Evolutionary conservation across 1,140 invertebrate species (phyloP), one percentile per base, ranked within the genome.

Genomic region (Meloidogyne exigua): DNA sequence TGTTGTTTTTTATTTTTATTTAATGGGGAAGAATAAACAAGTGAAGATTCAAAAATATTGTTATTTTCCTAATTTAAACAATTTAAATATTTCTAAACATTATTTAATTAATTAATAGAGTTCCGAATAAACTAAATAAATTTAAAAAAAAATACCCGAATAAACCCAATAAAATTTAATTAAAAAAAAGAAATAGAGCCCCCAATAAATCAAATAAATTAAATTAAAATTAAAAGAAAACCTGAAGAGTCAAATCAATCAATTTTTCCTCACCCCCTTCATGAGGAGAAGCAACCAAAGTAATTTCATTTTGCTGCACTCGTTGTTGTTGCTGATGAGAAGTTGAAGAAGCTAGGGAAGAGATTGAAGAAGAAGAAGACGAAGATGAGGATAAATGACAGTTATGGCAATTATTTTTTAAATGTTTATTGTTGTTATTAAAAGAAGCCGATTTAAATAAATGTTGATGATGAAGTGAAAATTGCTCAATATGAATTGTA

Each of bases 301-400:
- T 70, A 2, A 26, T 23, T 42, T 70, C 68, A 15, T 15, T 70
- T 44, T 70, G 68, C n/a, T n/a, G n/a, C n/a, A 18, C 42, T 39
- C 1, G 68, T n/a, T 42, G 32, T 70, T 28, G 32, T 69, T 23
- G n/a, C 32, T 26, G 28, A 23, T 13, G 11, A 36, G 39, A 13
- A 42, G 39, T 32, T 32, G 28, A 32, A 32, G 28, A 32, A 32
- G 28, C n/a, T n/a, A 32, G 7, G 7, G 28, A 32, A 32, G 13
- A 49, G 2, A 18, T 18, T 49, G 15, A 49, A 15, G 68, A 70
- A n/a, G 32, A 70, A n/a, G 32, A 70, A 3, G 68, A 39, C 18
- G 68, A 70, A 15, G 68, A 26, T 5, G 68, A 26, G 0, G 28
- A 49, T 4, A 15, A 49, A 49, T 13, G 18, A 18, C n/a, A n/a